phyloP scores from a whole-genome alignment of 2,113 vertebrate genomes.

The Muntiacus reevesi region DNA sequence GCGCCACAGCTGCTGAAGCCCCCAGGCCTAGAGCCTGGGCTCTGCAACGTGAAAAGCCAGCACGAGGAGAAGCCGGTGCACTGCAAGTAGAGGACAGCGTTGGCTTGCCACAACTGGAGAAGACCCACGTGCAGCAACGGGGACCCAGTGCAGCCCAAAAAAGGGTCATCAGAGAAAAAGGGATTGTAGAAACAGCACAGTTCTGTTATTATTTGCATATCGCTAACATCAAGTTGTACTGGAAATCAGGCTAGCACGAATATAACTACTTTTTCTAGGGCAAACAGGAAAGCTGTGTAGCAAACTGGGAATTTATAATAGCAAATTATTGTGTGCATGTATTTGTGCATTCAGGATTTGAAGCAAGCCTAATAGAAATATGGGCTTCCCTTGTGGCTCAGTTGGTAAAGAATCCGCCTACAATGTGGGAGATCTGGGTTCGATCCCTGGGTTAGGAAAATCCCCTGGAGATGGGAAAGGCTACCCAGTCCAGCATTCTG shows the following conservation, averaged over 20 bases:
- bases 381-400: not conserved
- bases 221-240: not conserved
- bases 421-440: not conserved
- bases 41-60: not conserved
- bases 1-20: not conserved
- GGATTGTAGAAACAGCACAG: not conserved
- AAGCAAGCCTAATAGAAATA: not conserved
- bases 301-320: not conserved
- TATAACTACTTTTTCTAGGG: not conserved
- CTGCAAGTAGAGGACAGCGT: not conserved
- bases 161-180: not conserved
- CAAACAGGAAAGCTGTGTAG: not conserved
- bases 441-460: not conserved
- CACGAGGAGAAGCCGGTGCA: not conserved
- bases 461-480: not conserved
- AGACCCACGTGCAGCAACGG: not conserved
- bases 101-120: not conserved
- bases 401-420: not conserved
- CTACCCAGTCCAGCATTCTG: not conserved
- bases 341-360: not conserved
- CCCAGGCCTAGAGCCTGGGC: not conserved
- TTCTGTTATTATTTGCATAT: not conserved
- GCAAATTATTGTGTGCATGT: not conserved
- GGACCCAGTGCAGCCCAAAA: not conserved
- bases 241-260: not conserved